Evolutionary conservation across 1,140 invertebrate species (phyloP), one percentile per base, ranked within the genome.

Genomic region (Leptinotarsa defecta): DNA sequence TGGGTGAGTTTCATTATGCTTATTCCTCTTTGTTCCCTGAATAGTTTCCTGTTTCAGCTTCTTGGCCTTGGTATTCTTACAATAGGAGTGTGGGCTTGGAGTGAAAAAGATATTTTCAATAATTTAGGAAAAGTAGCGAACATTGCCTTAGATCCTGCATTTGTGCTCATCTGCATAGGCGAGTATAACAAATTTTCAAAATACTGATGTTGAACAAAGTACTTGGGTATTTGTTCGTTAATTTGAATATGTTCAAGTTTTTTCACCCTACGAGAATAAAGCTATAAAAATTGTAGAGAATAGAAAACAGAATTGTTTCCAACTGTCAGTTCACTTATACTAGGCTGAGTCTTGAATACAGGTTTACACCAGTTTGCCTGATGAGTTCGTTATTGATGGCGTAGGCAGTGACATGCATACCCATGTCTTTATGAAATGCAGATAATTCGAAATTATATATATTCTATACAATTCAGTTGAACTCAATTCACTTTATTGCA

Each of bases 1-100:
- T 98, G 96, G 96, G 95, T 97, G 87, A 92, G 92, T 82, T n/a
- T 61, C 64, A 48, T 74, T 22, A 68, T 65, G 13, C 17, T 34
- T 13, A 65, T 65, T 15, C 4, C 11, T 65, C 17, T 20, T 5
- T 15, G n/a, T 65, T 19, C 0, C 15, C 20, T 65, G 27, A 15
- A 65, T 4, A 27, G 15, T 27, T 68, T 83, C 13, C 78, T 83
- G 77, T 90, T 91, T 81, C 87, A 96, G 96, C 88, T 97, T 81
- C 86, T 96, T 64, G 96, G 96, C 13, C 88, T 97, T 22, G 89
- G 92, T 43, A 92, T 98, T 75, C 88, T 96, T 83, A 94, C 94
- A 6, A 90, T 98, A 68, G 97, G 97, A 62, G 89, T 98, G 68
- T 99, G 97, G 97, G 96, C 97, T 68, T 98, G 96, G 95, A 93